Evolutionary conservation across 2,797 vertebrate species (phyloP), one percentile per base, ranked within the genome.

Genomic region (Meriones psammophilus): DNA sequence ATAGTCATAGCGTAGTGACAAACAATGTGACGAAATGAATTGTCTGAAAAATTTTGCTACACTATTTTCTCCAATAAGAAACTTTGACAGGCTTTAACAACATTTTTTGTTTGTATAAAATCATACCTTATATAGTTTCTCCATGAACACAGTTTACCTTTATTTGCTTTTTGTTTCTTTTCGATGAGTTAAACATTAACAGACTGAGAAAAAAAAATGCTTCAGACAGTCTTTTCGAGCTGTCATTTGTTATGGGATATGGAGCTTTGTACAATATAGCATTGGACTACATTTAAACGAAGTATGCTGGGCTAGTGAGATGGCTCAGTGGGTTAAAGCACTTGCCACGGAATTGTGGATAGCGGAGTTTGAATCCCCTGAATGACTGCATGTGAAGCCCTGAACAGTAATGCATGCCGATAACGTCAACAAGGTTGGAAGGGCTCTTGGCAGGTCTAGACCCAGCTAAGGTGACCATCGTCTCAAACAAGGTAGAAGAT

Each of bases 41-140:
- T 39, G 86, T 56, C 89, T 18, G 62, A 69, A 78, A 92, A 46
- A 10, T 58, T 73, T 60, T 77, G 54, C 83, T 91, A 68, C 46
- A 6, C 39, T 77, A 10, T 95, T 85, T 94, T 89, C 77, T 89
- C 71, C 68, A 91, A 14, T 68, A 36, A 89, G 56, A 33, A 87
- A 26, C 24, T 78, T 69, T 71, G 58, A 24, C 36, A 86, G 13
- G 17, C 28, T 96, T 91, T 64, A 71, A 71, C 74, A 86, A 68
- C 22, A 12, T 85, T 56, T n/a, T 39, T 33, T 89, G 79, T 42
- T 26, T 73, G 42, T 77, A 14, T 89, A 18, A 77, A 88, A 73
- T 77, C 50, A 87, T 9, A 46, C 3, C n/a, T 46, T 9, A 2
- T 46, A 30, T 86, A 74, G 30, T 30, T 88, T 93, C 58, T 81